These are phyloP conservation scores for Spilosoma lubricipeda DNA, from an alignment of 2,888 invertebrate species.

Conservation along the genomic window DNA sequence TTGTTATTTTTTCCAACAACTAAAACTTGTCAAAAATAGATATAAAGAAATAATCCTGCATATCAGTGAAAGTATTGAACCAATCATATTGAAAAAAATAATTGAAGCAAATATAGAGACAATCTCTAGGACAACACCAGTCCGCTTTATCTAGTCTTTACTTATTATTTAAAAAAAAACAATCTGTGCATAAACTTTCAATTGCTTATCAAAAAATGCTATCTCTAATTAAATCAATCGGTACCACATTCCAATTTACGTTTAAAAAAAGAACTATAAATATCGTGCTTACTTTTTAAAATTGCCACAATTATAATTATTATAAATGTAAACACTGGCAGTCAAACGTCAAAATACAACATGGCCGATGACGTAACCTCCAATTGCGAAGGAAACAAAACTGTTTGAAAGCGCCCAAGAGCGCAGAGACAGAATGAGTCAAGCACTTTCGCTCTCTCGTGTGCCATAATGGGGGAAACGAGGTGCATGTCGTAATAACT, in stretches of 20 bases:
- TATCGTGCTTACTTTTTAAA: neutral
- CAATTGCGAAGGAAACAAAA: slow-evolving; percentile 43
- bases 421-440: slow-evolving; percentile 7
- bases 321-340: slow-evolving; percentile 6
- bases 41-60: too few species aligned
- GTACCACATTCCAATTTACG: neutral
- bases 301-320: slow-evolving; percentile 1
- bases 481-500: slow-evolving; percentile 13
- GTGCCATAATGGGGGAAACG: slow-evolving; percentile 20
- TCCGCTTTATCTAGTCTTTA: too few species aligned
- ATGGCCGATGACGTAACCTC: slow-evolving; percentile 37
- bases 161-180: neutral
- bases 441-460: slow-evolving; percentile 19
- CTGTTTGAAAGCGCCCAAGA: slow-evolving; percentile 39
- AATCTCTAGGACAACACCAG: too few species aligned
- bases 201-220: neutral
- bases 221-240: neutral
- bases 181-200: neutral
- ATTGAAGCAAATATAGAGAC: too few species aligned
- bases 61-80: too few species aligned
- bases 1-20: too few species aligned
- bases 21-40: too few species aligned
- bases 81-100: too few species aligned
- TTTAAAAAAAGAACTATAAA: neutral
- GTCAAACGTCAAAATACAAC: slow-evolving; percentile 6